These are phyloP conservation scores for Aphidoletes aphidimyza DNA, from an alignment of 2,888 invertebrate species.

Conservation along the genomic window DNA sequence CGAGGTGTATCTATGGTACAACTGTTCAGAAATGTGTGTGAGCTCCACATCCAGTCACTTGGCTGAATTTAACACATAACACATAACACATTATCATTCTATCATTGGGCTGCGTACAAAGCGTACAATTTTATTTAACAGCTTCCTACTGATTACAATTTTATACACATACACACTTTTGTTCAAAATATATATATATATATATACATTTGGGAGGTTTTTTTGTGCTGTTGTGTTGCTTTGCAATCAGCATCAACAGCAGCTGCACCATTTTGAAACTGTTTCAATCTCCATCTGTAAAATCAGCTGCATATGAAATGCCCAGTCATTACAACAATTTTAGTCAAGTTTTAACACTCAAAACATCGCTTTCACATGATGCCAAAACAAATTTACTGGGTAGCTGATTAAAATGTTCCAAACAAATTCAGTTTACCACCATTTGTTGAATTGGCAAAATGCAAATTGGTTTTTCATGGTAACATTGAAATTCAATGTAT, in stretches of 20 bases:
- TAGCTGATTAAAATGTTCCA: conserved; percentile 1
- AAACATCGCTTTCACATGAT: not conserved
- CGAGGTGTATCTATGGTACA: not conserved
- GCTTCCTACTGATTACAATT: conserved; percentile 38
- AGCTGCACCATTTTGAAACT: not conserved
- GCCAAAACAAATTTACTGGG: not conserved
- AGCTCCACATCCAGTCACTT: not conserved
- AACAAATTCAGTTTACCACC: not conserved
- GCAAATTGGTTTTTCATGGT: not conserved
- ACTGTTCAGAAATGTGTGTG: not conserved
- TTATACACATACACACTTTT: conserved; percentile 22
- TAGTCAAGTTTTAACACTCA: not conserved
- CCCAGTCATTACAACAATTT: conserved; percentile 15
- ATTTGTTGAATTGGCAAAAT: not conserved
- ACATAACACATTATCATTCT: not conserved
- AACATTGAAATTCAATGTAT: not conserved
- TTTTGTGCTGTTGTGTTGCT: too few species aligned
- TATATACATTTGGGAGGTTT: too few species aligned
- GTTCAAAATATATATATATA: too few species aligned
- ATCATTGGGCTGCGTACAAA: conserved; percentile 18
- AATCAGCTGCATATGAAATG: not conserved
- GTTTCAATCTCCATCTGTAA: not conserved
- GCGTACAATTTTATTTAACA: not conserved
- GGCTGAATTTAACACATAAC: not conserved
- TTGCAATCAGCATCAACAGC: not conserved